Evolutionary conservation across 1,140 invertebrate genomes (phyloP).

Genomic region (Drosophila gunungcola): DNA sequence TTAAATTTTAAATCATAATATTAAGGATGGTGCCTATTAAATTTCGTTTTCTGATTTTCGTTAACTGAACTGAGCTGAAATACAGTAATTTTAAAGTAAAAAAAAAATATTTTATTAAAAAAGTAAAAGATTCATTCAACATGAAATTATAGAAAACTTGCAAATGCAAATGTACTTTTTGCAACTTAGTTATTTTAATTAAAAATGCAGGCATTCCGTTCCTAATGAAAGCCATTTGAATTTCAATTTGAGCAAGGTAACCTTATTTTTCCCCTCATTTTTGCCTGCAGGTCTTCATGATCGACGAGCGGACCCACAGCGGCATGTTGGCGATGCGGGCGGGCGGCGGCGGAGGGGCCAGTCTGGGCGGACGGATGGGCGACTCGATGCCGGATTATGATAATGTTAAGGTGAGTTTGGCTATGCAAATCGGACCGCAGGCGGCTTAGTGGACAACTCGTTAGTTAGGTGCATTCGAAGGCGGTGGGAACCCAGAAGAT

Average conservation of each 20-base stretch:
- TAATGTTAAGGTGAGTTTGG: conserved; percentile 86
- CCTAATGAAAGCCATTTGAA: conserved; percentile 2
- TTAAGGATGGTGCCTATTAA: too few species aligned
- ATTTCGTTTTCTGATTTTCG: too few species aligned
- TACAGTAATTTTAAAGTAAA: too few species aligned
- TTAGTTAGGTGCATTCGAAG: background rate
- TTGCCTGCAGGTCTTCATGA: conserved; percentile 78
- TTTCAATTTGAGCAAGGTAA: background rate
- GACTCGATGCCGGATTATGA: conserved; percentile 86
- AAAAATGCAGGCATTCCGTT: conserved; percentile 3
- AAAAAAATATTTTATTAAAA: too few species aligned
- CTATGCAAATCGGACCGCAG: conserved; percentile 61
- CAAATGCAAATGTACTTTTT: background rate
- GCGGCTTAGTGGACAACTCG: conserved; percentile 16
- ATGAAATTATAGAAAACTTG: background rate
- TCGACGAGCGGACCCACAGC: conserved; percentile 82
- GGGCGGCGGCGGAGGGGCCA: conserved; percentile 63
- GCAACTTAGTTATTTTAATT: conserved; percentile 14
- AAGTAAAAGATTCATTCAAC: too few species aligned
- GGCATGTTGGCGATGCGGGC: conserved; percentile 76
- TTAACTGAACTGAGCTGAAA: too few species aligned
- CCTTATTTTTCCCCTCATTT: background rate
- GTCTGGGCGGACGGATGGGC: conserved; percentile 76
- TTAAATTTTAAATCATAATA: too few species aligned
- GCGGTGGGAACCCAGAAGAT: conserved; percentile 71